Base-by-base conservation (phyloP, 1,140 invertebrate genomes). In the Pseudomyrmex flavicornis region DNA sequence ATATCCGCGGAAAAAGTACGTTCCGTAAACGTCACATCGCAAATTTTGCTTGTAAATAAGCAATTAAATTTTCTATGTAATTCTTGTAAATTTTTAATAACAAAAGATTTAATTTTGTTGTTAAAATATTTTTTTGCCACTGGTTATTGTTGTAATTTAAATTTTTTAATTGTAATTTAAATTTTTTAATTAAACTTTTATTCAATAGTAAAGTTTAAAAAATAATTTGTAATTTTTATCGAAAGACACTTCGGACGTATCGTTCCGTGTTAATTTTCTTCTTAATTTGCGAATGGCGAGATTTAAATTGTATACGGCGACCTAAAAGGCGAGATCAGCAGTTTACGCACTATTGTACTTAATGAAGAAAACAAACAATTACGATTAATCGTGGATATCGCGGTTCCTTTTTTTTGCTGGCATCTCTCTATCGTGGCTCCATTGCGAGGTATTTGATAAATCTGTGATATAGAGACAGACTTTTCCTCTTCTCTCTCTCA, bases 381-480 rank as follows among this genome's bases (percentile, higher is more conserved):
- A 48, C 15, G 35, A 79, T 79, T 69, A 79, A 79, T 69, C 65
- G 52, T 69, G 62, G 68, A 69, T 15, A 48, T 76, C 68, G 66
- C 56, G 65, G 73, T n/a, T 9, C 22, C 61, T 70, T 20, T 83
- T 61, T 85, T 83, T 35, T 62, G 86, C 62, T 61, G 50, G 22
- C 54, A 84, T 61, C 68, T 54, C n/a, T 9, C 61, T 75, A 90
- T 90, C 82, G 90, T 90, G 87, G 88, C 85, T 75, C 86, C 75
- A 85, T 77, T 87, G 72, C 85, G 86, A 92, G 93, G 90, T 89
- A 88, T 92, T 92, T 22, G 87, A 90, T 89, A 92, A 93, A 93
- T 93, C 93, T 94, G 93, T 94, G 93, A 94, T 94, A 94, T 93
- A 92, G 91, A 80, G 86, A 90, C 91, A 92, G 84, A 91, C 90